phyloP scores from a whole-genome alignment of 1,140 invertebrate species.

The Streblospio benedicti region DNA sequence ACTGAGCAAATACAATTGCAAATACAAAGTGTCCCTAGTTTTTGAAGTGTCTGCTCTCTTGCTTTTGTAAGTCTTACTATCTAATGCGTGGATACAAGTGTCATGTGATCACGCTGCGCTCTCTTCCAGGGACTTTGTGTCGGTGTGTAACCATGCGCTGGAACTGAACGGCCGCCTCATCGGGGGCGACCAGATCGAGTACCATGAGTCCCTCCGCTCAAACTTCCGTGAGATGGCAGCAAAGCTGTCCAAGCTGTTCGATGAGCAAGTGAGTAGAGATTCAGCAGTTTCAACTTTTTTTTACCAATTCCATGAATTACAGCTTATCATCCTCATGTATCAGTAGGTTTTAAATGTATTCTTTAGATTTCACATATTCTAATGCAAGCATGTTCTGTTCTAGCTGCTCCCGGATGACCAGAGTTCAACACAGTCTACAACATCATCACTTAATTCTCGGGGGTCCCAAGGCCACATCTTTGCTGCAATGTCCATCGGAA shows the following conservation, averaged over 20 bases:
- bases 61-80: not conserved
- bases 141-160: slow-evolving; percentile 74
- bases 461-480: too few species aligned
- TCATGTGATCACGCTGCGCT: not conserved
- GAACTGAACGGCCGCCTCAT: slow-evolving; percentile 80
- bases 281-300: too few species aligned
- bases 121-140: slow-evolving; percentile 69
- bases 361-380: too few species aligned
- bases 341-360: too few species aligned
- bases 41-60: not conserved
- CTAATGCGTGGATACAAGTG: not conserved
- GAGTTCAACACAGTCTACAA: too few species aligned
- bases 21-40: not conserved
- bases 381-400: too few species aligned
- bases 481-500: too few species aligned
- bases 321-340: too few species aligned
- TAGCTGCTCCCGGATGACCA: too few species aligned
- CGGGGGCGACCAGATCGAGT: slow-evolving; percentile 73
- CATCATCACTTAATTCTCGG: too few species aligned
- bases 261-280: slow-evolving; percentile 43
- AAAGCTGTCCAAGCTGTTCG: slow-evolving; percentile 52
- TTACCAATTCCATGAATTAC: too few species aligned
- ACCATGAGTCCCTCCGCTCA: slow-evolving; percentile 72
- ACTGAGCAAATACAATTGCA: not conserved
- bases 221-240: slow-evolving; percentile 79